Evolutionary conservation across 2,888 invertebrate species (phyloP), one percentile per base, ranked within the genome.

Genomic region (Corbicula japonica): DNA sequence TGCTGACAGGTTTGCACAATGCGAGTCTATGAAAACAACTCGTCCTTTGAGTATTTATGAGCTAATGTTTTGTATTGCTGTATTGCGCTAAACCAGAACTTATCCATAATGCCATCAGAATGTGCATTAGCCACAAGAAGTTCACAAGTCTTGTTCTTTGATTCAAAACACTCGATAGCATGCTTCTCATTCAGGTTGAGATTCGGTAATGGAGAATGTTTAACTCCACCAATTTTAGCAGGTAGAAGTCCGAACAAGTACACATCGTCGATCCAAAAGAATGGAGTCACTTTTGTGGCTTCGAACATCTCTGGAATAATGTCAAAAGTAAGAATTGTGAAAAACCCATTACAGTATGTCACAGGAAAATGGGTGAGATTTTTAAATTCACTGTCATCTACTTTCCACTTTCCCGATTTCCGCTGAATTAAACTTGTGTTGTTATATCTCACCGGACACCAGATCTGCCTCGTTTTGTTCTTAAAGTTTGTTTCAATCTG

Each of bases 101-200:
- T 73, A 41, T 87, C 84, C 83, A 88, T 85, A 1, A 77, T 79
- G 10, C 82, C 84, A 12, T 87, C 82, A 32, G 81, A 60, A 46
- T 79, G 79, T 0, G 87, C 86, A 28, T 80, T 83, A 1, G 85
- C 82, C 2, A 83, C 90, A 28, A 89, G 54, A 32, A 83, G 69
- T 18, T 70, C 56, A 66, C 88, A 89, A 1, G 84, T 78, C 35
- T 71, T 82, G 41, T 76, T 72, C 28, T 73, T 75, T 1, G 76
- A 70, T 10, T 80, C 70, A 70, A 84, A 90, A 75, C 88, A 88
- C 18, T 81, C 35, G 1, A 86, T 44, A 1, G 88, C 87, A 2
- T 58, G 38, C 12, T 83, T 82, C 61, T 83, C 74, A 54, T 97
- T 97, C 62, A 98, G 94, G 5, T 97, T 98, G 75, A 98, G 97